These are phyloP conservation scores for Bos taurus DNA, from an alignment of 2,113 vertebrate species.

Conservation along the genomic window DNA sequence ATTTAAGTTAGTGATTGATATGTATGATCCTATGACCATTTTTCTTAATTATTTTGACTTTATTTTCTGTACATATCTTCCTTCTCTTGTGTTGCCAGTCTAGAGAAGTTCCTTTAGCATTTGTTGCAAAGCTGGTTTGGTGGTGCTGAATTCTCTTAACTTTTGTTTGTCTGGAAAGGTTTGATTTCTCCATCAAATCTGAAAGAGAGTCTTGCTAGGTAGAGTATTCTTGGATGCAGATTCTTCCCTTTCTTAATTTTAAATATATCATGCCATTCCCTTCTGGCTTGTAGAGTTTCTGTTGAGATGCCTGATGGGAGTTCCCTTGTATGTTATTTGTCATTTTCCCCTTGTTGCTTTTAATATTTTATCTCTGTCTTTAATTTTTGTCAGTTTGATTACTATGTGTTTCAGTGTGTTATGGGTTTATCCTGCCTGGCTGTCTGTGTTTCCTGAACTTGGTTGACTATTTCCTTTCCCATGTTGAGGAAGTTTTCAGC, in stretches of 20 bases:
- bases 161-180: neutral
- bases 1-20: neutral
- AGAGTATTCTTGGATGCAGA: neutral
- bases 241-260: neutral
- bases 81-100: neutral
- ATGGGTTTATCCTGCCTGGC: neutral
- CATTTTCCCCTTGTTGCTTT: neutral
- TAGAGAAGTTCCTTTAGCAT: neutral
- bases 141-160: neutral
- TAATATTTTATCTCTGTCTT: neutral
- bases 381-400: neutral
- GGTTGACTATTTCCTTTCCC: neutral
- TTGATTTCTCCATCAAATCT: neutral
- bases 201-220: neutral
- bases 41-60: neutral
- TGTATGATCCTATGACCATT: neutral
- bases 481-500: neutral
- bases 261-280: neutral
- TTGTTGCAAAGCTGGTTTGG: neutral
- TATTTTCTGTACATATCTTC: neutral
- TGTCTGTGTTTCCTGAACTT: neutral
- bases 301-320: neutral
- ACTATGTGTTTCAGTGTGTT: neutral
- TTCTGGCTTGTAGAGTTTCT: neutral
- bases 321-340: neutral